Percentiles rank a stretch among this genome's conserved stretches.
phyloP scores from a whole-genome alignment of 2,797 vertebrate species.

The Hypotaenidia philippensis region DNA sequence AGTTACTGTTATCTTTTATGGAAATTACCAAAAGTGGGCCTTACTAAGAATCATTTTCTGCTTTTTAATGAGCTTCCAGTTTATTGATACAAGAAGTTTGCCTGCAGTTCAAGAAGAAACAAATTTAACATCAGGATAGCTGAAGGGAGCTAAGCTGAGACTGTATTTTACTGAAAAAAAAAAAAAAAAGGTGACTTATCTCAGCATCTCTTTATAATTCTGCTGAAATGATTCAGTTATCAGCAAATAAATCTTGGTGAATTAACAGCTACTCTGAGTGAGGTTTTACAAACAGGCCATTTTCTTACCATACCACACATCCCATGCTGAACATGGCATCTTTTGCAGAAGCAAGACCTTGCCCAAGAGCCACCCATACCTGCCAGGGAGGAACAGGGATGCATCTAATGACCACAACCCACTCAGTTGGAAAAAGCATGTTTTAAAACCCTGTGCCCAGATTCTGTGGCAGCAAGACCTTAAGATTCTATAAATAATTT shows the following conservation, averaged over 20 bases:
- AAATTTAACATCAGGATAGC: not conserved
- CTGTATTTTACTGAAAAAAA: not conserved
- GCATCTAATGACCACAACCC: not conserved
- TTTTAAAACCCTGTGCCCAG: not conserved
- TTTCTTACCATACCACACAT: not conserved
- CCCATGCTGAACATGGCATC: not conserved
- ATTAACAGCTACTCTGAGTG: not conserved
- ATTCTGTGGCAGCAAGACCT: not conserved
- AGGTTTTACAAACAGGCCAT: not conserved
- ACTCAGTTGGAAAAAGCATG: accelerated
- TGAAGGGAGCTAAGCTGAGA: not conserved
- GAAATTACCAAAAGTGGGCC: not conserved
- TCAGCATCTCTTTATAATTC: not conserved
- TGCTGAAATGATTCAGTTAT: not conserved
- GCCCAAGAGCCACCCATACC: not conserved
- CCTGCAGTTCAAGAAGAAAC: not conserved
- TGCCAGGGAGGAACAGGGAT: not conserved
- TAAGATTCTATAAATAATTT: not conserved
- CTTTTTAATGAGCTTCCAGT: not conserved
- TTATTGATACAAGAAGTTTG: not conserved
- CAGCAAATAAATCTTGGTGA: not conserved
- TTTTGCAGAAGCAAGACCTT: not conserved
- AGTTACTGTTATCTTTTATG: not conserved
- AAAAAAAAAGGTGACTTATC: not conserved
- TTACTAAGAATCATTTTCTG: not conserved